A percentile compares a stretch with the other conserved stretches of the same genome.
These are phyloP conservation scores for Atlantisia rogersi DNA, from an alignment of 2,113 vertebrate species.

Conservation along the genomic window DNA sequence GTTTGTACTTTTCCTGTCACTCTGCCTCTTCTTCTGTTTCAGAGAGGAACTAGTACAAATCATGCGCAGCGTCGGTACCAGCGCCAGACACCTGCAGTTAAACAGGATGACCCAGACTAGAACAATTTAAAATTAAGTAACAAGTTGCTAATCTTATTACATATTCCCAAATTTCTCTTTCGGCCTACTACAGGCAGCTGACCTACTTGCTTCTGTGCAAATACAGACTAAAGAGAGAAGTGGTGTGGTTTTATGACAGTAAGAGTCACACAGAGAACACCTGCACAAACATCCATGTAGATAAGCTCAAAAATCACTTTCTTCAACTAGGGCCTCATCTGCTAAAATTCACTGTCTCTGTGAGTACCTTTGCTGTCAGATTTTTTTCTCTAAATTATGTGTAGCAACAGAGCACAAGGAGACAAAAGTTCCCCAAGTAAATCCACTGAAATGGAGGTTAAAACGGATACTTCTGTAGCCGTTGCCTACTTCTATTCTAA, in stretches of 20 bases:
- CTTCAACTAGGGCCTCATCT: background rate
- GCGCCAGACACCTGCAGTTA: background rate
- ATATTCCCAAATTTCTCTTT: background rate
- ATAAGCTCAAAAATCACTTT: slow-evolving; percentile 3
- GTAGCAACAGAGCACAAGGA: background rate
- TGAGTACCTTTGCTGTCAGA: background rate
- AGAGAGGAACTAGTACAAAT: background rate
- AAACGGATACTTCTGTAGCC: background rate
- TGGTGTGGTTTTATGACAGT: background rate
- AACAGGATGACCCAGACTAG: background rate
- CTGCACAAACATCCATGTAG: background rate
- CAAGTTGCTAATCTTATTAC: background rate
- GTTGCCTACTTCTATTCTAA: background rate
- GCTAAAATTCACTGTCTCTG: background rate
- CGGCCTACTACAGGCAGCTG: background rate
- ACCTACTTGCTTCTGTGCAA: background rate
- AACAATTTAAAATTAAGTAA: background rate
- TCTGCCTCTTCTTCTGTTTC: background rate
- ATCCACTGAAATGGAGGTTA: background rate
- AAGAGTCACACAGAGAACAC: background rate
- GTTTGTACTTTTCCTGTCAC: background rate
- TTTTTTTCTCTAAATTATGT: background rate
- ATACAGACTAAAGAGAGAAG: background rate
- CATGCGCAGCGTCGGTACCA: background rate
- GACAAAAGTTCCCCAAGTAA: background rate